phyloP scores from a whole-genome alignment of 1,140 invertebrate species.

The Drosophila malerkotliana region DNA sequence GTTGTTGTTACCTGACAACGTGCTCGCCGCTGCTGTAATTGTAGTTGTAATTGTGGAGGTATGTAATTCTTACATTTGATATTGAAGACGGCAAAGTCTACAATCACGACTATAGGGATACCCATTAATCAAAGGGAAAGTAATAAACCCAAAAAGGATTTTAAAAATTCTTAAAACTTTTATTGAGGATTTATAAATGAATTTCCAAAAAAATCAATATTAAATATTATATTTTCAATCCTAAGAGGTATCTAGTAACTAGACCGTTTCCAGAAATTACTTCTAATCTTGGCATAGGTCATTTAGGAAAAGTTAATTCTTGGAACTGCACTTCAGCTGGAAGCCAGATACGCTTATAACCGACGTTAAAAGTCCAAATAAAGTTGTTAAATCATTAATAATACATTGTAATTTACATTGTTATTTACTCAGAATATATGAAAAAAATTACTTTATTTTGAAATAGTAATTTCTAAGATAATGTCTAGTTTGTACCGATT shows the following conservation, averaged over 20 bases:
- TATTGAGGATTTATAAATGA: not conserved
- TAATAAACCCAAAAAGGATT: not conserved
- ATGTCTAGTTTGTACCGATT: not conserved
- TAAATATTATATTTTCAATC: not conserved
- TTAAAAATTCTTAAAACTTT: not conserved
- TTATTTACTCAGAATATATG: not conserved
- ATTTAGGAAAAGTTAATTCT: constrained; percentile 26
- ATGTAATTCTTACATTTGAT: constrained; percentile 29
- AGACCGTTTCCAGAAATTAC: not conserved
- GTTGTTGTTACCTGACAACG: constrained; percentile 50
- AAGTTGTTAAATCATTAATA: not conserved
- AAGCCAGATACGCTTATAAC: constrained; percentile 6
- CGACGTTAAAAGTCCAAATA: constrained; percentile 26
- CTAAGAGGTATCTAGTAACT: not conserved
- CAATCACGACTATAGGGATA: not conserved
- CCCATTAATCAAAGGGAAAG: not conserved
- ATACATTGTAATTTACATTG: not conserved
- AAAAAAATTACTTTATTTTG: not conserved
- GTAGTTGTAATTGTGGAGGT: constrained; percentile 26
- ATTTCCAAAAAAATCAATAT: too few relatives aligned
- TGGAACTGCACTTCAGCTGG: constrained; percentile 19
- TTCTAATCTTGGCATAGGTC: constrained; percentile 37
- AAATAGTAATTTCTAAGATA: not conserved
- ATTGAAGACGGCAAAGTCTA: not conserved
- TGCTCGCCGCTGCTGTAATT: constrained; percentile 47